Conservation (phyloP, 2,797 vertebrate species). For the Avahi laniger region DNA sequence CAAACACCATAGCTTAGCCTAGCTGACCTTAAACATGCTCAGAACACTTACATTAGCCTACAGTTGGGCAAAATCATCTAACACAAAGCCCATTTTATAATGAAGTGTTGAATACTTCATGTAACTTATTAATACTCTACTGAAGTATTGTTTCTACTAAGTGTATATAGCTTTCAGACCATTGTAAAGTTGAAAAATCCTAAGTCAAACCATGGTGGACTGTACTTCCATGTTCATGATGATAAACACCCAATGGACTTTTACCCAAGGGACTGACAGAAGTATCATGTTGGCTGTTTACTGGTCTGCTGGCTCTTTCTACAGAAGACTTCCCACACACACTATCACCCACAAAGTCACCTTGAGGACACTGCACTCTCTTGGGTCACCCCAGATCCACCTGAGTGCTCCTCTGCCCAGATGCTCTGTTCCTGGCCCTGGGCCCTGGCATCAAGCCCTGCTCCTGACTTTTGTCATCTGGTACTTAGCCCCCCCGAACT, state of each 20-base stretch:
- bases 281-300: not conserved
- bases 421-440: not conserved
- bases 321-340: not conserved
- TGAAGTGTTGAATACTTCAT: not conserved
- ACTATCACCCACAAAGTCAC: not conserved
- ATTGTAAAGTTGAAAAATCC: not conserved
- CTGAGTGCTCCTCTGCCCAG: not conserved
- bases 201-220: not conserved
- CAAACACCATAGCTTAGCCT: not conserved
- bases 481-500: not conserved
- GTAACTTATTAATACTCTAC: not conserved
- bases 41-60: not conserved
- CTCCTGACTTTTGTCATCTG: not conserved
- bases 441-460: not conserved
- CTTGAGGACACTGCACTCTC: not conserved
- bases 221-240: not conserved
- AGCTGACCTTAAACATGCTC: not conserved
- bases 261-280: not conserved
- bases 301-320: not conserved
- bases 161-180: not conserved
- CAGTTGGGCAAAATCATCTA: not conserved
- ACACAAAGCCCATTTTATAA: not conserved
- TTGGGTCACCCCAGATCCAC: not conserved
- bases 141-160: not conserved
- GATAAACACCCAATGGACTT: not conserved